Base-by-base conservation (phyloP, 2,797 vertebrate genomes). In the Tenualosa ilisha region DNA sequence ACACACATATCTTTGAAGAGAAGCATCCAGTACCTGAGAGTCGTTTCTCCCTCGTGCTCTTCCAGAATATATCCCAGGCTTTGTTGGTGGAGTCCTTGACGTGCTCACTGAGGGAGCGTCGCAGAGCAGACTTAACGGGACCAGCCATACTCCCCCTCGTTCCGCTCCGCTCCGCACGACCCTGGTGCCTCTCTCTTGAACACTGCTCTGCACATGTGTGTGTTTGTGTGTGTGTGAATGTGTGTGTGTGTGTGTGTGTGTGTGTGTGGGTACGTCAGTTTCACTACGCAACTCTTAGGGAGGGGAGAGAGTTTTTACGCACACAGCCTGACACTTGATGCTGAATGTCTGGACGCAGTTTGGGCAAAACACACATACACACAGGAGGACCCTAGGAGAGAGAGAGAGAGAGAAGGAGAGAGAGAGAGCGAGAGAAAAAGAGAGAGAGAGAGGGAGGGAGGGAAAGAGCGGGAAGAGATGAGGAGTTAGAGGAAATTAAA, bases 51-150 rank as follows among this genome's bases (percentile, higher is more conserved):
- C 96, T 94, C 75, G 94, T 82, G 0, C 91, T 94, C 91, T 90
- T 97, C 97, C 97, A 97, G 94, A 97, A 95, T 83, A 92, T 90
- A 0, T 97, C 96, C 96, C 95, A 95, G 8, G 94, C 95, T 90
- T 92, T 95, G 94, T 95, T 93, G 89, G 93, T 91, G 75, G 96
- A 96, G 91, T 93, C 94, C 79, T 94, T 91, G 54, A 96, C 91
- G 5, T 96, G 95, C 84, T 96, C 94, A 6, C 97, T 97, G 90
- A 97, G 96, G 86, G 96, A 96, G 79, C 96, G 91, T 88, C 94
- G 91, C 88, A 97, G 93, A 0, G 72, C 89, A 51, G 90, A 85
- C 84, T 94, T 95, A 1, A 85, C 84, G 0, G 1, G 86, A 5
- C 86, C 91, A 20, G 92, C 94, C 96, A 96, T 95, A 83, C 89